A percentile compares a stretch with the other conserved stretches of the same genome.
Evolutionary conservation across 2,113 vertebrate genomes (phyloP).

Genomic region (Myrmecophaga tridactyla): DNA sequence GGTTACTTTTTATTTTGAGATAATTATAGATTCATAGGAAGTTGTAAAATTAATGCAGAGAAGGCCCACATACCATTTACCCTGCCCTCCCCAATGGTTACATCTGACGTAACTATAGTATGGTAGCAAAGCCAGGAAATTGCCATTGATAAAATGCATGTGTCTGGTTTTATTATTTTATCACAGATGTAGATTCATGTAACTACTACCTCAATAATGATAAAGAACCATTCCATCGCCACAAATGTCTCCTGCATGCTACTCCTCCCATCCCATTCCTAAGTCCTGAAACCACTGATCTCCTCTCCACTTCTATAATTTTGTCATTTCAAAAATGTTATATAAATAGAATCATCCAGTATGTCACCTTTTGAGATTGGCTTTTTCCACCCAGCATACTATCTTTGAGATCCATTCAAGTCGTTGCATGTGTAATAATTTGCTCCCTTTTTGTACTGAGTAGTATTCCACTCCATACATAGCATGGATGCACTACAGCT

Average conservation of each 20-base stretch:
- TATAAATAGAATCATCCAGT: not conserved
- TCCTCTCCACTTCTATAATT: not conserved
- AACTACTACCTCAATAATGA: not conserved
- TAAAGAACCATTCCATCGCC: not conserved
- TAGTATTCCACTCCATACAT: too few species aligned
- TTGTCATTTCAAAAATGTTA: not conserved
- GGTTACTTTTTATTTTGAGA: not conserved
- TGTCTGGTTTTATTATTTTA: not conserved
- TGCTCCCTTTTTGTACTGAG: too few species aligned
- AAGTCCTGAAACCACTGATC: not conserved
- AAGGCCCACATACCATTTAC: not conserved
- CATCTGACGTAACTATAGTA: rapidly evolving
- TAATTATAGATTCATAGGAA: not conserved
- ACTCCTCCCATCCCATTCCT: not conserved
- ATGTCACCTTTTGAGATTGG: not conserved
- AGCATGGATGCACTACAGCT: too few species aligned
- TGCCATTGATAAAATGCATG: not conserved
- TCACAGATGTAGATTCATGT: too few species aligned
- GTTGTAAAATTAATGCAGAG: not conserved
- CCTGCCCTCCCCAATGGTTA: too few species aligned
- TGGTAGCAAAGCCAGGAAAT: not conserved
- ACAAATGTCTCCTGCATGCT: rapidly evolving
- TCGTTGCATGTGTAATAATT: too few species aligned
- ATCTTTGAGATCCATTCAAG: too few species aligned
- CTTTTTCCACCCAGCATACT: too few species aligned